phyloP scores from a whole-genome alignment of 2,888 invertebrate species.

The Cryptus viduatorius region DNA sequence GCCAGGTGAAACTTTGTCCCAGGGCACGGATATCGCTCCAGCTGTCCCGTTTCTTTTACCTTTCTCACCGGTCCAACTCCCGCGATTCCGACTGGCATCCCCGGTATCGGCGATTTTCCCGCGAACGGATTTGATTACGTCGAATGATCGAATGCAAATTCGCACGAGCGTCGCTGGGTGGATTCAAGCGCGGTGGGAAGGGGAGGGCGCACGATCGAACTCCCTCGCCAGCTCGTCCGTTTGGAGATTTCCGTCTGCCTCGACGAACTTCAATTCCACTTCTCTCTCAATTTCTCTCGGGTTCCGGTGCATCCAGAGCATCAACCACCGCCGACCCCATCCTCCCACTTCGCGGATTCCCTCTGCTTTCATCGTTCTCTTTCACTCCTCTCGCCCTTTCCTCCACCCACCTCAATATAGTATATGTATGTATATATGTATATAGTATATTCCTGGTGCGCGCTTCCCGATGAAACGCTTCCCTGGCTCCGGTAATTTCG shows the following conservation, averaged over 20 bases:
- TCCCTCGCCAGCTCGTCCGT: constrained; percentile 53
- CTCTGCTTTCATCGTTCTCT: constrained; percentile 34
- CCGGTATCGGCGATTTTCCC: constrained; percentile 48
- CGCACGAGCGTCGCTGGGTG: constrained; percentile 42
- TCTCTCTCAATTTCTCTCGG: constrained; percentile 66
- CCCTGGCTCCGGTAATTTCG: constrained; percentile 42
- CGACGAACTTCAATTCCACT: constrained; percentile 67
- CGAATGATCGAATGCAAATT: constrained; percentile 80
- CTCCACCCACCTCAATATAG: constrained; percentile 9
- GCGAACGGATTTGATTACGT: constrained; percentile 75
- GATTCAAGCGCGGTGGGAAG: constrained; percentile 14
- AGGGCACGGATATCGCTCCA: no score
- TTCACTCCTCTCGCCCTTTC: constrained; percentile 31
- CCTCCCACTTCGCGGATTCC: constrained; percentile 4
- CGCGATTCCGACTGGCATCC: background rate
- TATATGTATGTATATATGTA: constrained; percentile 7
- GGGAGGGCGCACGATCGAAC: constrained; percentile 21
- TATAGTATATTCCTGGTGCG: constrained; percentile 23
- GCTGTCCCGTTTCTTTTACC: background rate
- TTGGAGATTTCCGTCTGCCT: constrained; percentile 66
- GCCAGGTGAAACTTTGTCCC: no score
- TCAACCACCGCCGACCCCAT: constrained; percentile 16
- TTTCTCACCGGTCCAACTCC: background rate
- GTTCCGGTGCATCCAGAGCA: constrained; percentile 55
- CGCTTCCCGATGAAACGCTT: constrained; percentile 36